Base-by-base conservation (phyloP, 2,888 invertebrate genomes). In the Pristionchus arcanus region DNA sequence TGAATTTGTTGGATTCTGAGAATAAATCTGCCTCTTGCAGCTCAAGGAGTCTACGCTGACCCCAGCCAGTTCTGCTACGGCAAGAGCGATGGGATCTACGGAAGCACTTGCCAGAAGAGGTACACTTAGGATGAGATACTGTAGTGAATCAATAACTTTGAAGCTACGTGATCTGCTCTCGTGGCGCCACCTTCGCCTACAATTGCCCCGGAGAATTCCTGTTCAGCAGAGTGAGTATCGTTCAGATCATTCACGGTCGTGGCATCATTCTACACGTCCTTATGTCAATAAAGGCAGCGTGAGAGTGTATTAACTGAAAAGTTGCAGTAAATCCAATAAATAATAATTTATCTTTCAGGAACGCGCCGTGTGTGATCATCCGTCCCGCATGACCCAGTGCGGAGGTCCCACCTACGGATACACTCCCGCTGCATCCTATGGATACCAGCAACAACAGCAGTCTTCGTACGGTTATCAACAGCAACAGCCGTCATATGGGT, bases 21-120 rank as follows among this genome's bases (percentile, higher is more conserved):
- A 37, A 31, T 25, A 16, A 9, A 25, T 21, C 7, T 68, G 16
- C 31, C 7, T 1, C 19, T 49, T 81, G 28, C 53, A 55, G 85
- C 63, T 16, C 59, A 31, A 19, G 85, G 59, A 9, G 34, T 85
- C 59, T 55, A 59, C 49, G 68, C 87, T 66, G 87, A 87, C 34
- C 87, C 87, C 15, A 42, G 13, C 16, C 87, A 87, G 68, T 88
- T 88, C 87, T 88, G 87, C 74, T 71, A 71, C 55, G 71, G 71
- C 19, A 88, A 74, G 74, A 21, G 31, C 55, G 74, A 88, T 42
- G 87, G 87, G 1, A 74, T 88, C 87, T 88, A 74, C 74, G 87
- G 87, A 3, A 74, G 15, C 87, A 74, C 53, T 34, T 88, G 87
- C 87, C 55, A 74, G 87, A 68, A 31, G 66, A 68, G 87, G 68